Evolutionary conservation across 2,797 vertebrate genomes (phyloP), one percentile per base, ranked within the genome.

Genomic region (Moxostoma hubbsi): DNA sequence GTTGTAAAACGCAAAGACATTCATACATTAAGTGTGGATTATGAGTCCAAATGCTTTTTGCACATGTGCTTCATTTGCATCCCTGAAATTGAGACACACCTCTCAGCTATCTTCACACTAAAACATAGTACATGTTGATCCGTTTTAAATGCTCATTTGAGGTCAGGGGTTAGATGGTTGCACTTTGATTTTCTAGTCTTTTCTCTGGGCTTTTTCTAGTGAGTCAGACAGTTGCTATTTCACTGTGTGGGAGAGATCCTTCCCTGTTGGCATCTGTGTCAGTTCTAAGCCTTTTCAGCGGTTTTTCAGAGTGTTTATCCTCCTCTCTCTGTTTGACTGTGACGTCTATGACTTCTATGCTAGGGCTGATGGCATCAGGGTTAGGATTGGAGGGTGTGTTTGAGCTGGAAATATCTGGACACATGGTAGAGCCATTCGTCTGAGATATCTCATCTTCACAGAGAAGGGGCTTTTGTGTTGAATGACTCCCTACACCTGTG

Each of bases 251-350:
- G 58, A 64, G 50, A 57, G 70, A 24, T 13, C 18, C 61, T 1
- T 94, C 94, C 5, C 61, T 93, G 89, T 87, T 45, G 0, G 86
- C 78, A 45, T 93, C 93, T 0, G 94, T 94, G 90, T 96, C 96
- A 0, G 93, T 89, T 86, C 95, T 92, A 78, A 94, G 94, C 55
- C 94, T 95, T 86, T 99, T 99, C 55, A 93, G 86, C n/a, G 94
- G 92, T 73, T 93, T 93, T 79, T 98, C 97, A 0, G 73, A 90
- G 72, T 94, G 93, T 5, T 87, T 81, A 67, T 93, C 91, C 53
- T 90, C 80, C 45, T 82, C 81, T 24, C 71, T n/a, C 68, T 76
- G 47, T 46, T 64, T 74, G 43, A 61, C 24, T 66, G 36, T 76
- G 43, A 83, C 53, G 50, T 63, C 71, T 5, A 81, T 67, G 0